phyloP scores from a whole-genome alignment of 2,113 vertebrate genomes.

The Chrysochloris asiatica region DNA sequence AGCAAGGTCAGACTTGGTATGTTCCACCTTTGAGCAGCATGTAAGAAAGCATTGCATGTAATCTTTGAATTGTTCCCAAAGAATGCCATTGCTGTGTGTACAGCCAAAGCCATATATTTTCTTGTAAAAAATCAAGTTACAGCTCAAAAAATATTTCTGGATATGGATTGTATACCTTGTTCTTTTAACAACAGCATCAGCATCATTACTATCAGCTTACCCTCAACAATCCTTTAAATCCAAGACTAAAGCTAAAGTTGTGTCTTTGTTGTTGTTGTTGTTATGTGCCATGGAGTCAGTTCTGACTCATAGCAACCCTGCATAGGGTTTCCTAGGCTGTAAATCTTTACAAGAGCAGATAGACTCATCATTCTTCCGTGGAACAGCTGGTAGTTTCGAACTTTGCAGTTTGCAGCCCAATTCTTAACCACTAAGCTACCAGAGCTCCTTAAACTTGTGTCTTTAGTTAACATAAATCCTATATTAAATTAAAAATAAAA shows the following conservation, averaged over 20 bases:
- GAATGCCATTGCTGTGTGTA: neutral
- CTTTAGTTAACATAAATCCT: constrained; percentile 19
- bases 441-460: too few relatives aligned
- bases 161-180: neutral
- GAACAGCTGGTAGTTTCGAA: too few relatives aligned
- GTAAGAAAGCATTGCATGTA: neutral
- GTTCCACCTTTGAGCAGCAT: neutral
- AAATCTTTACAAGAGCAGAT: too few relatives aligned
- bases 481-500: neutral
- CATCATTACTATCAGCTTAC: neutral
- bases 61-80: neutral
- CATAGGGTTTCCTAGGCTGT: too few relatives aligned
- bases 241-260: neutral
- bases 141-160: neutral
- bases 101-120: neutral
- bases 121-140: neutral
- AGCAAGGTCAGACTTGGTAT: neutral
- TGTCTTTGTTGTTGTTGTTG: too few relatives aligned
- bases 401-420: too few relatives aligned
- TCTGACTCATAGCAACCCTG: too few relatives aligned
- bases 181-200: neutral
- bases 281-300: too few relatives aligned
- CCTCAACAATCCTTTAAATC: neutral
- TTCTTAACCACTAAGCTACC: too few relatives aligned
- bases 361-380: too few relatives aligned